Evolutionary conservation across 2,888 invertebrate genomes (phyloP), one percentile per base, ranked within the genome.

Genomic region (Heliconius ismenius): DNA sequence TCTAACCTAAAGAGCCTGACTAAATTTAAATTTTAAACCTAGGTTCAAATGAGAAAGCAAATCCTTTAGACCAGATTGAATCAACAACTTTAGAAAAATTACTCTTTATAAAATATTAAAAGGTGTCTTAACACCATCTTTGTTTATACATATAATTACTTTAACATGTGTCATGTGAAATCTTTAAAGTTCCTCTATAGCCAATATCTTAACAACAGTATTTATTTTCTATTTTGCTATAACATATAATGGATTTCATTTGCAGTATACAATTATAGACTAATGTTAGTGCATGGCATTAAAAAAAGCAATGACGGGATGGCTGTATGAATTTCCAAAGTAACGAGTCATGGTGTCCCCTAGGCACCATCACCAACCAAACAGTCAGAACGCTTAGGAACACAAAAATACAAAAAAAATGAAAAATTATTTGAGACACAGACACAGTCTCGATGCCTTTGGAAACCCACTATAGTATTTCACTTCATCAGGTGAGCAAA

Each of bases 1-100:
- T 90, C 92, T 79, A 84, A 85, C 85, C 87, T 91, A 88, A 83
- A 84, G 90, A 92, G 92, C 91, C 85, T 85, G 91, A 92, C 93
- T 92, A 92, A 90, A 83, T 86, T 89, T 84, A 26, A 82, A 82
- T 86, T 88, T 88, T 87, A 86, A 86, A 88, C 85, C 90, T 90
- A 91, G 86, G 85, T 85, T 84, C 82, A 79, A 83, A 86, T 87
- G 87, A 89, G 89, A 91, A 92, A 91, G 91, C 90, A 87, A 86
- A 83, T 81, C 84, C 86, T 86, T 82, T 81, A 86, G n/a, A 83
- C 85, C 83, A 88, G 89, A 86, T 86, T 86, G 87, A 88, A 87
- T 85, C 82, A 91, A 91, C 90, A 90, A 89, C 84, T 89, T 91
- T 88, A 86, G 88, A 90, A 91, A 90, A 90, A 89, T 89, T 85